Conservation (phyloP, 2,797 vertebrate species). For the Enteromius paludinosus region DNA sequence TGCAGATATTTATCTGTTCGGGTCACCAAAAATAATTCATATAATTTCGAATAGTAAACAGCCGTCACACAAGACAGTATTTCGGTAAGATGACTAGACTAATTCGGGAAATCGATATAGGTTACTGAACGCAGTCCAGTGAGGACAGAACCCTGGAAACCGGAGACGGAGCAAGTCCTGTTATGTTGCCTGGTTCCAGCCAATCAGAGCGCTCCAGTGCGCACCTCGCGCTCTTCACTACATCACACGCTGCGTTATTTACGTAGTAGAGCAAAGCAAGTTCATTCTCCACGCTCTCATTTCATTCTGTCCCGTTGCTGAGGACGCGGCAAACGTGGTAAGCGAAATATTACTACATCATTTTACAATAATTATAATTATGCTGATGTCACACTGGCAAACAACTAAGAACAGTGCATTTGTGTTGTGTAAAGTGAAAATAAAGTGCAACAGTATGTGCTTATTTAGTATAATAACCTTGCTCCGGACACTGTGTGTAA, state of each 20-base stretch:
- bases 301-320: not conserved
- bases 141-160: not conserved
- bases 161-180: not conserved
- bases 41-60: not conserved
- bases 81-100: not conserved
- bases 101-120: not conserved
- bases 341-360: not conserved
- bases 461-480: not conserved
- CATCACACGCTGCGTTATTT: not conserved
- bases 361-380: not conserved
- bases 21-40: not conserved
- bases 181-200: slow-evolving; percentile 14
- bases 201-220: not conserved
- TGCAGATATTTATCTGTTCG: not conserved
- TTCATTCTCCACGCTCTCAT: not conserved
- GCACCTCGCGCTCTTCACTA: slow-evolving; percentile 1
- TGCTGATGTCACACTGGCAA: not conserved
- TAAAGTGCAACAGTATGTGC: not conserved
- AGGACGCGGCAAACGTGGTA: not conserved
- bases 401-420: not conserved
- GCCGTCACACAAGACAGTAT: not conserved
- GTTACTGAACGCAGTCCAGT: not conserved
- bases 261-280: not conserved
- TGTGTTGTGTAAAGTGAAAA: not conserved
- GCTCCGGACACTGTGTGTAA: not conserved